Conservation (phyloP, 37 sponge, comb jelly and placozoan genomes). For the Axinella damicornis region DNA sequence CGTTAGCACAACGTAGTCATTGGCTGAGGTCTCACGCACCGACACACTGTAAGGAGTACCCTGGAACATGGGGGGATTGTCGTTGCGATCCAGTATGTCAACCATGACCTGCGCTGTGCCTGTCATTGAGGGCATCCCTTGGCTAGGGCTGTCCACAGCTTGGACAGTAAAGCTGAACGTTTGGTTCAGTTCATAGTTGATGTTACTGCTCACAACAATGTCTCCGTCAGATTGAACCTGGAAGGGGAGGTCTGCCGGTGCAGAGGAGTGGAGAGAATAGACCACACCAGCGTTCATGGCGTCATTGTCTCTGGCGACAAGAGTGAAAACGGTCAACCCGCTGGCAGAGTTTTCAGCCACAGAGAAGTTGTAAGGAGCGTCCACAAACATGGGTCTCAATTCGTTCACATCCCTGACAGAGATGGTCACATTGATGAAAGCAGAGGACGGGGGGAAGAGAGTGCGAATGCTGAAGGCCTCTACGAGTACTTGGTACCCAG, state of each 20-base stretch:
- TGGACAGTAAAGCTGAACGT: conserved; percentile 35
- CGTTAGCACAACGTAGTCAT: conserved; percentile 35
- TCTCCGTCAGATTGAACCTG: conserved; percentile 35
- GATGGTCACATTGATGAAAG: conserved; percentile 22
- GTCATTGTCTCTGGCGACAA: conserved; percentile 62
- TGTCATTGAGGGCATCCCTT: conserved; percentile 16
- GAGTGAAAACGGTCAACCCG: conserved; percentile 15
- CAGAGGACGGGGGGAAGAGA: conserved; percentile 45
- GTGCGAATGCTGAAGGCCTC: conserved; percentile 60
- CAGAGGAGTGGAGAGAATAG: conserved; percentile 18
- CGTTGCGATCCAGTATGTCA: conserved; percentile 64
- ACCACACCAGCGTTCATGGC: conserved; percentile 21
- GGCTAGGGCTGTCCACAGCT: conserved; percentile 37
- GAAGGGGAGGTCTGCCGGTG: conserved; percentile 33
- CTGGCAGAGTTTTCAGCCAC: conserved; percentile 45
- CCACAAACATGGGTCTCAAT: conserved; percentile 53
- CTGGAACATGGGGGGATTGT: conserved; percentile 66
- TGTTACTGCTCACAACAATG: conserved; percentile 29
- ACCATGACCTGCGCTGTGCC: conserved; percentile 50
- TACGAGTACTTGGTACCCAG: conserved; percentile 25
- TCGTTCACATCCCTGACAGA: conserved; percentile 59
- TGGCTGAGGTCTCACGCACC: conserved; percentile 46
- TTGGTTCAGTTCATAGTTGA: conserved; percentile 51
- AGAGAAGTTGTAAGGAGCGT: conserved; percentile 40
- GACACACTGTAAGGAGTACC: conserved; percentile 41